Evolutionary conservation across 2,888 invertebrate species (phyloP).

Genomic region (Parelbella ahira): DNA sequence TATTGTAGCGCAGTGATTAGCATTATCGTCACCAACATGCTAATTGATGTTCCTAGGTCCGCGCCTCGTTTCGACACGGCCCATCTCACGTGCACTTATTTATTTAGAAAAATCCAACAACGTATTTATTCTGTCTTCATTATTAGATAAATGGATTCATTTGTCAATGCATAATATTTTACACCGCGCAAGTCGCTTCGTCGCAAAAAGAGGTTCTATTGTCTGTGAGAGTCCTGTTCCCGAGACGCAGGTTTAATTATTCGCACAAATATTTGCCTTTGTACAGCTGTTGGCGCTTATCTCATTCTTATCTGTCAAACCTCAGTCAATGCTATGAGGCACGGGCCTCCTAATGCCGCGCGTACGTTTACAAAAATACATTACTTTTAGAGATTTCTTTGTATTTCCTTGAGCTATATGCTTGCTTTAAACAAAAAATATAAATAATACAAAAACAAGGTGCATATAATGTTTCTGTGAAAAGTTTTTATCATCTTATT

Average conservation of each 20-base stretch:
- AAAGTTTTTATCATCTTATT: too few relatives aligned
- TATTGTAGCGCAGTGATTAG: conserved; percentile 12
- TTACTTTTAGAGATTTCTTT: too few relatives aligned
- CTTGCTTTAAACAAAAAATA: too few relatives aligned
- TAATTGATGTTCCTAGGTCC: conserved; percentile 14
- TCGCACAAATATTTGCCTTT: conserved; percentile 66
- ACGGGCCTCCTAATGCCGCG: too few relatives aligned
- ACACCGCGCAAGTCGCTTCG: conserved; percentile 9
- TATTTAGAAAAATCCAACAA: too few relatives aligned
- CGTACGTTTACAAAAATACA: too few relatives aligned
- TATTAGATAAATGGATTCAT: background rate
- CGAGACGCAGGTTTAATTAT: conserved; percentile 58
- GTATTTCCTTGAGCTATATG: too few relatives aligned
- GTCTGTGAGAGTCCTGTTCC: conserved; percentile 53
- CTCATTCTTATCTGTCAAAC: conserved; percentile 76
- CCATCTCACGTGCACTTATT: too few relatives aligned
- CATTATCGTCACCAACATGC: conserved; percentile 14
- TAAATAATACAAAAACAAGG: too few relatives aligned
- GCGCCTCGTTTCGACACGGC: conserved; percentile 10
- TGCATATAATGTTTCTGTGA: too few relatives aligned
- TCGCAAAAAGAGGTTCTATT: conserved; percentile 31
- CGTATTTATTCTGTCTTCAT: background rate
- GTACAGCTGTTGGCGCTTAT: conserved; percentile 67
- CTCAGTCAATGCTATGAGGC: conserved; percentile 74
- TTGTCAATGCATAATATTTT: background rate